Evolutionary conservation across 64 coral and sea anemone genomes (phyloP).

Genomic region (Pocillopora verrucosa): DNA sequence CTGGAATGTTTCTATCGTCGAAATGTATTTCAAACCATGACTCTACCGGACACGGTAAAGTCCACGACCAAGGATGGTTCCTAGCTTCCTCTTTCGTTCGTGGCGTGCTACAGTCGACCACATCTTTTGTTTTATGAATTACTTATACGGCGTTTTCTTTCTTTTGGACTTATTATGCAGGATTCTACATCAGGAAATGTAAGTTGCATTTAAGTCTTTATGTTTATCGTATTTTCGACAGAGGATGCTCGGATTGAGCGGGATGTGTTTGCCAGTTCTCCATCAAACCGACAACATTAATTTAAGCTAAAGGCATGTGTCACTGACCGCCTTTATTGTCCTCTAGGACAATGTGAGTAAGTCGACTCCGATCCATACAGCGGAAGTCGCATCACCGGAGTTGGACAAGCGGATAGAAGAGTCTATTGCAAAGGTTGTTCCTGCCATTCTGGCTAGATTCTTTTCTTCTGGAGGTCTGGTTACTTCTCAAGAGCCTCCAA

Average conservation of each 20-base stretch:
- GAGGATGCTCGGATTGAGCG: conserved; percentile 32
- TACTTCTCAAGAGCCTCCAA: neutral
- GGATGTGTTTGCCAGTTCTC: neutral
- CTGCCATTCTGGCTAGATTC: neutral
- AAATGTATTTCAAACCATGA: too few species aligned
- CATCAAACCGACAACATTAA: neutral
- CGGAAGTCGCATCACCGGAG: neutral
- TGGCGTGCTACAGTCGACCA: conserved; percentile 55
- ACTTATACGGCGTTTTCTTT: neutral
- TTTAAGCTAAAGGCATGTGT: conserved; percentile 37
- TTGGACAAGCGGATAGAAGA: neutral
- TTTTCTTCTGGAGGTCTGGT: conserved; percentile 8
- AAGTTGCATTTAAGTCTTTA: conserved; percentile 7
- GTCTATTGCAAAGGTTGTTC: conserved; percentile 3
- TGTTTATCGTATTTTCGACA: neutral
- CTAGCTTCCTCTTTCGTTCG: conserved; percentile 14
- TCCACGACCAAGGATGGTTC: too few species aligned
- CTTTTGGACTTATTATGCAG: neutral
- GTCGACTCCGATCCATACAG: conserved; percentile 2
- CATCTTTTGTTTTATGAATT: neutral
- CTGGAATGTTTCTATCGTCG: too few species aligned
- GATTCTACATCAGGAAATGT: conserved; percentile 23
- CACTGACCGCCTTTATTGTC: conserved; percentile 48
- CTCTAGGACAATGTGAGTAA: conserved; percentile 31
- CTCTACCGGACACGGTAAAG: too few species aligned